Conservation (phyloP, 2,797 vertebrate genomes). For the Pteronotus mesoamericanus region DNA sequence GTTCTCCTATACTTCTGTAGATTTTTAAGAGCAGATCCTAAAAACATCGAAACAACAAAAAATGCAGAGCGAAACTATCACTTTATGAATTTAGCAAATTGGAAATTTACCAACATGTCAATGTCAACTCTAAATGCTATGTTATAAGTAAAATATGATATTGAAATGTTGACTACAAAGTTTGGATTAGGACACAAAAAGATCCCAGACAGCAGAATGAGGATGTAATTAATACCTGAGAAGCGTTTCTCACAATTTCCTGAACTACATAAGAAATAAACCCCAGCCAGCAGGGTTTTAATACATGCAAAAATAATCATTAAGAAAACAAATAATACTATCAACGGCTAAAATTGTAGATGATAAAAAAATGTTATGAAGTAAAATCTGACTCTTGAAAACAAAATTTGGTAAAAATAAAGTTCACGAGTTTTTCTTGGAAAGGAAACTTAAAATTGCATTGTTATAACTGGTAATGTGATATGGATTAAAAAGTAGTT, state of each 20-base stretch:
- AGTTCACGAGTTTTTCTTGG: neutral
- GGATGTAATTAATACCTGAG: neutral
- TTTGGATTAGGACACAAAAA: neutral
- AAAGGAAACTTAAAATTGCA: neutral
- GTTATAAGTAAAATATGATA: neutral
- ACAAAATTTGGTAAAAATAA: neutral
- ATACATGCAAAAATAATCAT: neutral
- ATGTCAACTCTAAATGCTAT: neutral
- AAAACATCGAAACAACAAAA: neutral
- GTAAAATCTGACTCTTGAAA: neutral
- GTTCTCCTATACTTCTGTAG: conserved; percentile 96
- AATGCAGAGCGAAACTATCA: neutral
- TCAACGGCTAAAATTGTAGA: neutral
- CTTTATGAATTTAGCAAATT: neutral
- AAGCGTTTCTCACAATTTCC: neutral
- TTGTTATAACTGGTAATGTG: neutral
- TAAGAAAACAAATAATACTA: neutral
- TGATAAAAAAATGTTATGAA: neutral
- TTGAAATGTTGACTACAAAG: neutral
- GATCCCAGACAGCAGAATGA: neutral
- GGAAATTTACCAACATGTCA: neutral
- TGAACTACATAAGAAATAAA: conserved; percentile 6
- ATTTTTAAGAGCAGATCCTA: conserved; percentile 96
- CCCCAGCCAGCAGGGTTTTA: neutral
- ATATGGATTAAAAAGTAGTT: neutral